Base-by-base conservation (phyloP, 2,113 vertebrate species). In the Tachuris rubrigastra region DNA sequence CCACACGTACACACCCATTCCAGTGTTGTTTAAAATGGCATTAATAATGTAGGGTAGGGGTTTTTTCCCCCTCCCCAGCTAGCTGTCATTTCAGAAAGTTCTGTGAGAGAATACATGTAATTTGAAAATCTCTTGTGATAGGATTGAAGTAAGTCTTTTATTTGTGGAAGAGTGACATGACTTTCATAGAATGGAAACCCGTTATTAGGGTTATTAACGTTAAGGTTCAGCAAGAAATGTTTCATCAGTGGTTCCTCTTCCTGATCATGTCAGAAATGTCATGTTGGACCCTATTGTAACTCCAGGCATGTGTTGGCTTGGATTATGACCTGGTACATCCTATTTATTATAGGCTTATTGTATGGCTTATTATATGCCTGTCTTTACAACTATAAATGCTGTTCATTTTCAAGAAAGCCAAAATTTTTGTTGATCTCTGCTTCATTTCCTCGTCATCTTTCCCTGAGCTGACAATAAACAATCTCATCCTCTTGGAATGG, bases 61-160 rank as follows among this genome's bases (percentile, higher is more conserved):
- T 25, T 58, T 86, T 82, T 65, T 5, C 12, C 24, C 12, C 12
- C 13, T 3, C 31, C 22, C 17, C 41, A 49, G 8, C 60, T 81
- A 77, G 69, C 92, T 96, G 95, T 95, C 92, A 95, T 53, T 93
- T 96, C 47, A 84, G 37, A 84, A 92, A 78, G 35, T 77, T 95
- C 27, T 3, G 59, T 60, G 56, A 83, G 87, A 94, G 60, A 95
- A 95, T 59, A 72, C n/a, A 31, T 78, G 52, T 58, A 86, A 94
- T 92, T 96, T 90, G 73, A 89, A 90, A 92, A 87, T 84, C 84
- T 88, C 69, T 65, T 86, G 42, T 53, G 82, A 47, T 75, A 68
- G 84, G 67, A 58, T 79, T 91, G 75, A 91, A 89, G 59, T 72
- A 65, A 93, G 33, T 71, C 85, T 86, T 93, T 94, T 71, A 50